Conservation (phyloP, 35 echinoderm and acorn worm genomes). For the Eucidaris tribuloides region DNA sequence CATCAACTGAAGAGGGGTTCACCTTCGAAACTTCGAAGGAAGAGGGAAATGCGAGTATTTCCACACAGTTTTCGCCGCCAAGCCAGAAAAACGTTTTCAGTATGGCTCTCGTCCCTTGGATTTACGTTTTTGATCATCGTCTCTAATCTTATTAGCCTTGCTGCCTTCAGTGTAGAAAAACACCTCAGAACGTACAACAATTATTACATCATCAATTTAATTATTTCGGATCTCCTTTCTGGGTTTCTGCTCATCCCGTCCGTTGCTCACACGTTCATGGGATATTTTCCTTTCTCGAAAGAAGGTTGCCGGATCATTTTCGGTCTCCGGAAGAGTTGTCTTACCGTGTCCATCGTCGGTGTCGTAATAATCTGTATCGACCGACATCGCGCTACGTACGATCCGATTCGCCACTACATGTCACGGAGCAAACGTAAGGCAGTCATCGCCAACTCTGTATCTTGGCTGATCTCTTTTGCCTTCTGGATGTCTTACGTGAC, state of each 20-base stretch:
- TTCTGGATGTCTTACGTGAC: background rate
- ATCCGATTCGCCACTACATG: constrained; percentile 25
- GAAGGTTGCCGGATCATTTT: background rate
- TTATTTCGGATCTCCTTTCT: background rate
- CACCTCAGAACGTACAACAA: constrained; percentile 30
- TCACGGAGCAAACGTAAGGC: background rate
- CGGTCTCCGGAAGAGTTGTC: background rate
- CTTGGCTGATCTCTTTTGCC: background rate
- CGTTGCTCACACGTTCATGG: background rate
- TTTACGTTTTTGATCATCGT: too few relatives aligned
- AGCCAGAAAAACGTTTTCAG: too few relatives aligned
- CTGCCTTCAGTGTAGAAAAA: constrained; percentile 20
- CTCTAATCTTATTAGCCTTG: constrained; percentile 16
- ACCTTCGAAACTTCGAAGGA: too few relatives aligned
- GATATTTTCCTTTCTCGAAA: background rate
- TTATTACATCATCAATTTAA: constrained; percentile 37
- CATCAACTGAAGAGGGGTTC: too few relatives aligned
- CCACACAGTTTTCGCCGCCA: too few relatives aligned
- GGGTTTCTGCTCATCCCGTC: constrained; percentile 1
- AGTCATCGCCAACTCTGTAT: background rate
- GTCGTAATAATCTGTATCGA: constrained; percentile 35
- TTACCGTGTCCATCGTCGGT: background rate
- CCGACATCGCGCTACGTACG: constrained; percentile 19
- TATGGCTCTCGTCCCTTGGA: too few relatives aligned
- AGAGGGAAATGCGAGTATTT: too few relatives aligned